Evolutionary conservation across 2,888 invertebrate species (phyloP), one percentile per base, ranked within the genome.

Genomic region (Lysandra bellargus): DNA sequence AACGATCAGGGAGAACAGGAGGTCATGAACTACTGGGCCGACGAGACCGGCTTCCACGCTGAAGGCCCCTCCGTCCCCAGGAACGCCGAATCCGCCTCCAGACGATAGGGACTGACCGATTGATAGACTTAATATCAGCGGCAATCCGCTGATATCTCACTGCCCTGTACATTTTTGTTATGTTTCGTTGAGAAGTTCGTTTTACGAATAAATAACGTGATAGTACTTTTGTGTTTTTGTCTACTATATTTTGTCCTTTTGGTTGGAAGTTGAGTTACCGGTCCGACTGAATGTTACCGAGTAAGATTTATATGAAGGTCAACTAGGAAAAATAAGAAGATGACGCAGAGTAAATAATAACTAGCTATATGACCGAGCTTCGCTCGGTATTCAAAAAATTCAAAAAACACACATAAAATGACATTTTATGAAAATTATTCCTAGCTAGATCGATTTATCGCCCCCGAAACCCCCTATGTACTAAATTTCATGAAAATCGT

Each of bases 41-140:
- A 96, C 83, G 96, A 96, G 88, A 95, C 88, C 82, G 96, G 96
- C 81, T 97, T 91, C 95, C 95, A 95, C 82, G 95, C 96, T 1
- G 94, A 95, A 76, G 96, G 96, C 75, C 92, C 92, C 0, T 95
- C 96, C 87, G 87, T 96, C 84, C 96, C 96, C 78, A 95, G 95
- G 76, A 88, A 61, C 30, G 78, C 64, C n/a, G 79, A 83, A 33
- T 14, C 69, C 33, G 33, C 33, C 69, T 4, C 69, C 82, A 83
- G 85, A 79, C 85, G 83, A 85, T 88, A 87, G 30, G 80, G 57
- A 80, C 72, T 12, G 33, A 69, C 49, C 49, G 40, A 53, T 23
- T 57, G 53, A 53, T 53, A 53, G 73, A 53, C 79, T 53, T 17
- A 64, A 23, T 0, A 82, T 74, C 82, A 73, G 80, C 82, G 80